Evolutionary conservation across 2,888 invertebrate genomes (phyloP).

Genomic region (Atherix ibis): DNA sequence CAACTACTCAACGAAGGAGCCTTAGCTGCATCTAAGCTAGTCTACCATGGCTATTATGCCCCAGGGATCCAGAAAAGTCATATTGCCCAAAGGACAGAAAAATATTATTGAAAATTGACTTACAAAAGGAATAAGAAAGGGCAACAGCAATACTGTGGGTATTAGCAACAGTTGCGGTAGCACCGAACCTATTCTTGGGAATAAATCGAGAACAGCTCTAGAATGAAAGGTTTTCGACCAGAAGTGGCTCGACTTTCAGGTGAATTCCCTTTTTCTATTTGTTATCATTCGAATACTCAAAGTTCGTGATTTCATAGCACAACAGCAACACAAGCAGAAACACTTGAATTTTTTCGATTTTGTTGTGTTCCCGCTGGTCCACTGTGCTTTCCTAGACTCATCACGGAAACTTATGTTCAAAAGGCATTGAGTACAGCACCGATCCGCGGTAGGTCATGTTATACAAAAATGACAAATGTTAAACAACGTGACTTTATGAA

Average conservation of each 20-base stretch:
- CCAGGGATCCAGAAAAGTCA: slow-evolving; percentile 1
- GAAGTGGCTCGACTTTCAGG: too few species aligned
- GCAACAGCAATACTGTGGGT: neutral
- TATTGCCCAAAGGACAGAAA: neutral
- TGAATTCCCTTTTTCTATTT: too few species aligned
- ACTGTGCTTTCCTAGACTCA: too few species aligned
- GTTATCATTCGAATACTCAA: neutral
- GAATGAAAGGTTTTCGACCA: too few species aligned
- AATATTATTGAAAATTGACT: neutral
- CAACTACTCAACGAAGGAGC: too few species aligned
- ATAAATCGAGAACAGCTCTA: too few species aligned
- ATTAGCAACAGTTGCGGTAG: neutral
- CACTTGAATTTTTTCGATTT: neutral
- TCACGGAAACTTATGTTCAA: too few species aligned
- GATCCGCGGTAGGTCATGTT: slow-evolving; percentile 9
- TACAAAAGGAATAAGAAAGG: neutral
- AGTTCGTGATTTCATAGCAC: neutral
- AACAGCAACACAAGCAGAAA: neutral
- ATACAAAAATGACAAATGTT: slow-evolving; percentile 11
- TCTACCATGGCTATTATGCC: slow-evolving; percentile 1
- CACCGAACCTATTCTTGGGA: too few species aligned
- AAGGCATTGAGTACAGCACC: too few species aligned
- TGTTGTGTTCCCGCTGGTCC: neutral
- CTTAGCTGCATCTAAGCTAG: too few species aligned
- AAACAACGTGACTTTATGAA: slow-evolving; percentile 11